Percentiles rank a stretch among this genome's conserved stretches.
Evolutionary conservation across 2,113 vertebrate species (phyloP).

Genomic region (Microtus pennsylvanicus): DNA sequence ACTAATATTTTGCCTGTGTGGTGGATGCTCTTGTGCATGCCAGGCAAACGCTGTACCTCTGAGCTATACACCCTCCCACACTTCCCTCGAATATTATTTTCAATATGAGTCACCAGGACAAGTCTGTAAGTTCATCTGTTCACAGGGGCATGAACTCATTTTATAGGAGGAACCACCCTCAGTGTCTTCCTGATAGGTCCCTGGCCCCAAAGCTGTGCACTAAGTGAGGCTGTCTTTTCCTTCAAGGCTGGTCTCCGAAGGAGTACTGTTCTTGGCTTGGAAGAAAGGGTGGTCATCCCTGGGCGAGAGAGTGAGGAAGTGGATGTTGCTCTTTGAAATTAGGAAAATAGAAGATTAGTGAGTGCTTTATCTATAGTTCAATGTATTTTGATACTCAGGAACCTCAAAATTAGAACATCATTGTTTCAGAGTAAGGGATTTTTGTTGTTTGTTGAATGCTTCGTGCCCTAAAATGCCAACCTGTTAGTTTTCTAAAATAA

Average conservation of each 20-base stretch:
- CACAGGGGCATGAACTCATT: not conserved
- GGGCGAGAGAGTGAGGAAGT: not conserved
- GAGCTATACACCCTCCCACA: too few species aligned
- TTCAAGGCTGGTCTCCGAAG: not conserved
- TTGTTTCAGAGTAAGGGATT: not conserved
- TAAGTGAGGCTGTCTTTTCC: not conserved
- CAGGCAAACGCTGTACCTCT: not conserved
- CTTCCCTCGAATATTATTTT: not conserved
- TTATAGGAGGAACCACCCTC: not conserved
- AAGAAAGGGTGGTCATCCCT: not conserved
- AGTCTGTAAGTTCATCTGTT: not conserved
- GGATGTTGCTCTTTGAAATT: not conserved
- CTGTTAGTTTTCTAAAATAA: constrained; percentile 62
- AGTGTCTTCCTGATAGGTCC: not conserved
- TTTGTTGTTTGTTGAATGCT: constrained; percentile 7
- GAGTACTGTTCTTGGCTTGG: not conserved
- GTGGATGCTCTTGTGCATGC: not conserved
- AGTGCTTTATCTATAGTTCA: not conserved
- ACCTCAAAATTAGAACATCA: constrained; percentile 54
- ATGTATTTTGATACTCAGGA: not conserved
- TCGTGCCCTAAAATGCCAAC: constrained; percentile 8
- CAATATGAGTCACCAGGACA: not conserved
- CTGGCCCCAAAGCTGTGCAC: not conserved
- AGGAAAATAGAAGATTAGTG: not conserved
- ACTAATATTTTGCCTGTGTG: not conserved